phyloP scores from a whole-genome alignment of 2,113 vertebrate species.

The Heterotilapia buettikoferi region DNA sequence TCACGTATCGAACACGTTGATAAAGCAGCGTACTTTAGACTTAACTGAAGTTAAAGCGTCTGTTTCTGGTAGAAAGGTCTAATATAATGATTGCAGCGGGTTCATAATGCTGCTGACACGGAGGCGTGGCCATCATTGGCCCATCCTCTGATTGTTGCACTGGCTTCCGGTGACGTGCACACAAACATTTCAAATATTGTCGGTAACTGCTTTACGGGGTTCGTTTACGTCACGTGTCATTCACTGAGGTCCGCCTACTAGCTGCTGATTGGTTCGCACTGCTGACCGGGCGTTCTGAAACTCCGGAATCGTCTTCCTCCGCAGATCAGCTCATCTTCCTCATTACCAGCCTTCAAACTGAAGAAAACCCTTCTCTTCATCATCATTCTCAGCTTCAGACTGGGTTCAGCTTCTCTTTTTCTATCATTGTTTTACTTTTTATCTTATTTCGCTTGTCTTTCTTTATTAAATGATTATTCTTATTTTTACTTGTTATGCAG shows the following conservation, averaged over 20 bases:
- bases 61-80: not conserved
- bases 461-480: not conserved
- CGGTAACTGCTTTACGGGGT: not conserved
- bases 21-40: not conserved
- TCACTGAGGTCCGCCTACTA: not conserved
- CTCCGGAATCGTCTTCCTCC: not conserved
- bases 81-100: not conserved
- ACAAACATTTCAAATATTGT: not conserved
- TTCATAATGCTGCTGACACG: not conserved
- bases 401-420: not conserved
- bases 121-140: not conserved
- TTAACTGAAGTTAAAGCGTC: not conserved
- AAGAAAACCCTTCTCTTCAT: not conserved
- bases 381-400: not conserved
- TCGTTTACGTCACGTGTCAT: too few relatives aligned
- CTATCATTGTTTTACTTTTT: too few relatives aligned
- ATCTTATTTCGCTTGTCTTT: too few relatives aligned
- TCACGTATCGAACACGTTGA: not conserved
- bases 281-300: not conserved
- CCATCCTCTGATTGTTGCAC: not conserved
- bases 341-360: not conserved
- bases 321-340: not conserved
- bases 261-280: not conserved
- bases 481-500: not conserved
- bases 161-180: not conserved